phyloP scores from a whole-genome alignment of 2,113 vertebrate genomes.

The Pterophyllum scalare region DNA sequence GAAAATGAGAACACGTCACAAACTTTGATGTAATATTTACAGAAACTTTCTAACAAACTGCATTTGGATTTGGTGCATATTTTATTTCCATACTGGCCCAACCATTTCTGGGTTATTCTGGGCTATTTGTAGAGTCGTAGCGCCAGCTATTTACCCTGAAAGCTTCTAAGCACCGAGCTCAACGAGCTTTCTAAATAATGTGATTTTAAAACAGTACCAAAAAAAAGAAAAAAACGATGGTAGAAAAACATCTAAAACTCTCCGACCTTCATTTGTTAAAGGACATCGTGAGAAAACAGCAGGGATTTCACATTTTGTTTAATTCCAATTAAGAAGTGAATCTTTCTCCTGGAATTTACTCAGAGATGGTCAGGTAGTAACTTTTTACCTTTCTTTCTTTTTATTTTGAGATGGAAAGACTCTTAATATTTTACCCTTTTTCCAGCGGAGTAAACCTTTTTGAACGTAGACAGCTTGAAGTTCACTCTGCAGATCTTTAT shows the following conservation, averaged over 20 bases:
- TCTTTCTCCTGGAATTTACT: neutral
- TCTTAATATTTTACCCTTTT: rapidly evolving
- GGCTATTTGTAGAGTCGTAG: neutral
- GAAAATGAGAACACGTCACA: no score
- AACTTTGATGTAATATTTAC: no score
- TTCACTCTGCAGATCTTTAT: no score
- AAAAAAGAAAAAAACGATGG: no score
- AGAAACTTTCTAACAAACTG: no score
- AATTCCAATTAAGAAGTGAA: no score
- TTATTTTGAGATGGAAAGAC: rapidly evolving
- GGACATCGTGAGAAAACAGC: neutral
- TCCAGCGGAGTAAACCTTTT: neutral
- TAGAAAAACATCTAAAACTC: neutral
- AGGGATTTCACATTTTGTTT: no score
- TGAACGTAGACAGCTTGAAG: no score
- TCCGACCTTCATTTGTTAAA: neutral
- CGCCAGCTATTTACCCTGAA: neutral
- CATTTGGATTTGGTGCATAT: no score
- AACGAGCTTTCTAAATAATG: neutral
- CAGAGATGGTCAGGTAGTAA: neutral
- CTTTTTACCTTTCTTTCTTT: neutral
- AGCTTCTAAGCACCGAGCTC: neutral
- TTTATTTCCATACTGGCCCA: no score
- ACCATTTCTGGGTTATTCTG: neutral
- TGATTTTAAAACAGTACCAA: neutral